A percentile compares a stretch with the other conserved stretches of the same genome.
phyloP scores from a whole-genome alignment of 2,797 vertebrate genomes.

The Fistularia tabacaria region DNA sequence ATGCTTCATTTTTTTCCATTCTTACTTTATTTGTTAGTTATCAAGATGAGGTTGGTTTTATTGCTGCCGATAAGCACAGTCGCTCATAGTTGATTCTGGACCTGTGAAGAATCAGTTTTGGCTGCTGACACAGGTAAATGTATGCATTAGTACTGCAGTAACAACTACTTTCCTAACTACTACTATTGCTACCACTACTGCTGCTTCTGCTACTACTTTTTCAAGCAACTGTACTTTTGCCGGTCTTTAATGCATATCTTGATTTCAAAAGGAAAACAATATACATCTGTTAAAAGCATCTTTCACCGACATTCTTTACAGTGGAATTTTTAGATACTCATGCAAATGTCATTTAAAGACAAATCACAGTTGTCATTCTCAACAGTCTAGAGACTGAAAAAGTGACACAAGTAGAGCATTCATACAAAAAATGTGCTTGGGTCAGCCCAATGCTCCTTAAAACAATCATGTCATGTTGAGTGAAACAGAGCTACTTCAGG shows the following conservation, averaged over 20 bases:
- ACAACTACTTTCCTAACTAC: too few relatives aligned
- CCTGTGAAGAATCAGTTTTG: too few relatives aligned
- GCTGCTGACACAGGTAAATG: too few relatives aligned
- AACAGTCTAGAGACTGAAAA: constrained; percentile 7
- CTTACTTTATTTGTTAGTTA: too few relatives aligned
- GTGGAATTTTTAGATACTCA: constrained; percentile 22
- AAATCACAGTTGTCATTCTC: neutral
- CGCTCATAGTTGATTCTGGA: too few relatives aligned
- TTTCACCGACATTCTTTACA: constrained; percentile 9
- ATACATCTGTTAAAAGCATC: neutral
- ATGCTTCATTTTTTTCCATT: too few relatives aligned
- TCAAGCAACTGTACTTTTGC: too few relatives aligned
- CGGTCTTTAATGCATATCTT: neutral
- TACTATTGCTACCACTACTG: too few relatives aligned
- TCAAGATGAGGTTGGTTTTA: too few relatives aligned
- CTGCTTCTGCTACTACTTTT: too few relatives aligned
- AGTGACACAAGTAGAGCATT: constrained; percentile 40
- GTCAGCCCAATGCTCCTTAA: constrained; percentile 29
- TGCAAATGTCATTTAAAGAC: constrained; percentile 17
- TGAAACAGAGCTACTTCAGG: constrained; percentile 9
- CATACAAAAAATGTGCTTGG: constrained; percentile 40
- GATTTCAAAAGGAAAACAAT: constrained; percentile 6
- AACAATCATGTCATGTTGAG: constrained; percentile 41
- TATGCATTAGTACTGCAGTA: too few relatives aligned
- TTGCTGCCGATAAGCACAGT: too few relatives aligned